Percentiles rank a stretch among this genome's conserved stretches.
phyloP scores from a whole-genome alignment of 2,888 invertebrate genomes.

The Mactromeris polynyma region DNA sequence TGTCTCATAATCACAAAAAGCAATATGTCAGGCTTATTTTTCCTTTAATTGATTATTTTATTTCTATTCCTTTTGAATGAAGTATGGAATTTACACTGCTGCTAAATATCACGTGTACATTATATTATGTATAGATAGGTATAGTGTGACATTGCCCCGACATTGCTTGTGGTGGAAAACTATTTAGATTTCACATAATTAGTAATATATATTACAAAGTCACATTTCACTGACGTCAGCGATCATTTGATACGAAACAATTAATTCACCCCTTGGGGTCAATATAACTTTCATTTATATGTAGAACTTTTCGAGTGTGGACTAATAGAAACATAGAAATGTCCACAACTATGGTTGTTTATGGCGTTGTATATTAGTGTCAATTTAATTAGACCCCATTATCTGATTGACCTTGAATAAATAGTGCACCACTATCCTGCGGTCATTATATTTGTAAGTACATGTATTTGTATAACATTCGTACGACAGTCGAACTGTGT shows the following conservation, averaged over 20 bases:
- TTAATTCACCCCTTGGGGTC: neutral
- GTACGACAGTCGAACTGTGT: too few species aligned
- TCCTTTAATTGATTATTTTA: neutral
- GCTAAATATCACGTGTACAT: neutral
- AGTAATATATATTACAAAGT: neutral
- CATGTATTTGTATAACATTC: too few species aligned
- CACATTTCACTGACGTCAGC: neutral
- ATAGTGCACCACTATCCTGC: too few species aligned
- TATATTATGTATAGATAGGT: neutral
- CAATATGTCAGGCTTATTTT: neutral
- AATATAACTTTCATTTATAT: neutral
- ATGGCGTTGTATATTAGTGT: too few species aligned
- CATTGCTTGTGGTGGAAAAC: neutral
- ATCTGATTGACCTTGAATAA: too few species aligned
- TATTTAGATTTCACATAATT: neutral
- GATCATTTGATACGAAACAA: neutral
- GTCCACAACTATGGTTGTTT: too few species aligned
- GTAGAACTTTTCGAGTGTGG: neutral
- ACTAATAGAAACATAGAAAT: neutral
- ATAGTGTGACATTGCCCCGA: neutral
- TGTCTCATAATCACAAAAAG: neutral
- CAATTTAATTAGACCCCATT: too few species aligned
- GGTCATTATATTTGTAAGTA: too few species aligned
- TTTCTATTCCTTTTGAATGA: neutral
- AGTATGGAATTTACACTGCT: neutral